Evolutionary conservation across 2,113 vertebrate genomes (phyloP), one percentile per base, ranked within the genome.

Genomic region (Pelvicachromis taeniatus): DNA sequence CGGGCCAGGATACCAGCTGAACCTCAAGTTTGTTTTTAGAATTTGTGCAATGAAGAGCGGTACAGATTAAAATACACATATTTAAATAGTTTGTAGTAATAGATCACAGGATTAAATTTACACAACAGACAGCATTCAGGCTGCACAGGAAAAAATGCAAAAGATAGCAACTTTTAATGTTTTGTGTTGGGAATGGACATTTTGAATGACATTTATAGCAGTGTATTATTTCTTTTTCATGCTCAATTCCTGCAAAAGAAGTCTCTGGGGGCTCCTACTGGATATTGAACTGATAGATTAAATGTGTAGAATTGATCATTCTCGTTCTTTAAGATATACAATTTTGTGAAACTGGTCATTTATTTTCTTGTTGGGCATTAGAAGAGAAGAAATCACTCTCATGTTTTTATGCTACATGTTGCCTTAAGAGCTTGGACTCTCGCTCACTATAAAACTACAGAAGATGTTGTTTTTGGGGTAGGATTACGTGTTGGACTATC

Each of bases 11-110:
- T 81, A 86, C 80, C 79, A 89, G 26, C 77, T 53, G 7, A 86
- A 84, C 80, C 89, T 87, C 70, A 73, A 68, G 80, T 85, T 90
- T 87, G 63, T 68, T 93, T 91, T 78, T 78, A 78, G 80, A 61
- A 33, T 87, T 85, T 14, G 35, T 53, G 78, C 33, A 53, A 16
- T 38, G 42, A 78, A 73, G 70, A 83, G 17, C 68, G 35, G 55
- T 53, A 38, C 75, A 35, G 35, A 65, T 70, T 45, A 75, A 78
- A 89, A 81, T 9, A 61, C 33, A 58, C 23, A 73, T 26, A 53
- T 55, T 86, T 11, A 40, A 63, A 81, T 19, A 40, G 45, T 80
- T 21, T 68, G 48, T 5, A 35, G 80, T 78, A 29, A 78, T 48
- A 63, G 21, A 86, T 56, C 9, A 59, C 2, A 40, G 40, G 61